These are phyloP conservation scores for Thaumetopoea pityocampa DNA, from an alignment of 1,140 invertebrate species.

Conservation along the genomic window DNA sequence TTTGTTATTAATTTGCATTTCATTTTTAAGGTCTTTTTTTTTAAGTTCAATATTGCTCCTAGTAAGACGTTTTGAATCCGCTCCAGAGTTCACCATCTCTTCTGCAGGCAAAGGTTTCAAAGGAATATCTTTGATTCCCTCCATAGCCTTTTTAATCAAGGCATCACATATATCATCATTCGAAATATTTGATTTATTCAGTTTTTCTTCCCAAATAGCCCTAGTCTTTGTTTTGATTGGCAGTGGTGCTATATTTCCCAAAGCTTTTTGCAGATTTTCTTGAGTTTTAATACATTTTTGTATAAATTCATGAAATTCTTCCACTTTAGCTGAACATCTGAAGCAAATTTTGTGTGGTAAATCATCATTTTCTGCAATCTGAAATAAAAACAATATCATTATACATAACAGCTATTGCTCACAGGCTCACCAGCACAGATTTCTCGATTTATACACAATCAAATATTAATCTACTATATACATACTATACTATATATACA, in stretches of 20 bases:
- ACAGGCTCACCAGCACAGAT: too few relatives aligned
- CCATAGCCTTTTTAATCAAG: conserved; percentile 66
- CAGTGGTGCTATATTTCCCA: conserved; percentile 38
- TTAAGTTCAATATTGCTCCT: conserved; percentile 7
- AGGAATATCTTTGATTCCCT: conserved; percentile 52
- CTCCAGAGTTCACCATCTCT: conserved; percentile 25
- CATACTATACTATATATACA: too few relatives aligned
- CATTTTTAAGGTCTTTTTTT: background rate
- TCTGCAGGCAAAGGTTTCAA: conserved; percentile 18
- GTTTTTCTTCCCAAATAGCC: conserved; percentile 59
- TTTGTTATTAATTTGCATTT: background rate
- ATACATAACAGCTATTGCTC: too few relatives aligned
- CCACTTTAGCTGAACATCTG: conserved; percentile 69
- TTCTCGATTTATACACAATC: too few relatives aligned
- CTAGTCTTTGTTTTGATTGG: conserved; percentile 41
- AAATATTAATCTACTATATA: too few relatives aligned
- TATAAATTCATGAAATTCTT: conserved; percentile 69
- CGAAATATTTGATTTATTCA: conserved; percentile 64
- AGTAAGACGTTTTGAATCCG: conserved; percentile 9
- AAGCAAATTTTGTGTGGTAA: conserved; percentile 73
- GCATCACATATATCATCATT: conserved; percentile 72
- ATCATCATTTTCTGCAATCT: conserved; percentile 70
- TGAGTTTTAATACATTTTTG: conserved; percentile 68
- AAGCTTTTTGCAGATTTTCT: conserved; percentile 38
- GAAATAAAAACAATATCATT: conserved; percentile 31